Base-by-base conservation (phyloP, 1,140 invertebrate species). In the Formica selysi region DNA sequence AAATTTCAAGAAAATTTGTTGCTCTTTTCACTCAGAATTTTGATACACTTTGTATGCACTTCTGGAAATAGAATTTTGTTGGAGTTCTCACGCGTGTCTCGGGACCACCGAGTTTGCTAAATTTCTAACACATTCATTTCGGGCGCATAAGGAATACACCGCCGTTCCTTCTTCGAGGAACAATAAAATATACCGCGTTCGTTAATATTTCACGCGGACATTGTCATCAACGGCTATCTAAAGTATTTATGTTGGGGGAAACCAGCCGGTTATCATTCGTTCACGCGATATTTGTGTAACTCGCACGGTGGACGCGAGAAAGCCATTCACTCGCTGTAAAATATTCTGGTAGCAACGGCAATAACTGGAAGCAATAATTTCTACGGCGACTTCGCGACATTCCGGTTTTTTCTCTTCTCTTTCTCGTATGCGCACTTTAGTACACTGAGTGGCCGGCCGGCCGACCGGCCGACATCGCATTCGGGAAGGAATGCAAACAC, bases 341-440 rank as follows among this genome's bases (percentile, higher is more conserved):
- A 83, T 83, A 83, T 83, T 83, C 79, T 83, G 79, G 79, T 83
- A 83, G 79, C 68, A 38, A 70, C 57, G 38, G 79, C 79, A 36
- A 29, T 83, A 83, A 83, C 79, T 83, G 68, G 79, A 74, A 74
- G 79, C 44, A 83, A 83, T 83, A 83, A 83, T 83, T 83, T 83
- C 79, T 83, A 73, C 68, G 54, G 68, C 88, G 68, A 81, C 79
- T 76, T 61, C 85, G 79, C 54, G 62, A 76, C 87, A 83, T 76
- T 76, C 67, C 54, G 61, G 54, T 59, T 85, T 89, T 80, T 65
- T 38, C 32, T 38, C 16, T 68, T 57, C 26, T 29, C 16, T 29
- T 65, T 13, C 57, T 76, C 36, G 13, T 54, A 8, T 38, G 19
- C 73, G 44, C 36, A 7, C 36, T 44, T 61, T 11, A 13, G 19